Base-by-base conservation (phyloP, 2,797 vertebrate species). In the Cetoscarus ocellatus region DNA sequence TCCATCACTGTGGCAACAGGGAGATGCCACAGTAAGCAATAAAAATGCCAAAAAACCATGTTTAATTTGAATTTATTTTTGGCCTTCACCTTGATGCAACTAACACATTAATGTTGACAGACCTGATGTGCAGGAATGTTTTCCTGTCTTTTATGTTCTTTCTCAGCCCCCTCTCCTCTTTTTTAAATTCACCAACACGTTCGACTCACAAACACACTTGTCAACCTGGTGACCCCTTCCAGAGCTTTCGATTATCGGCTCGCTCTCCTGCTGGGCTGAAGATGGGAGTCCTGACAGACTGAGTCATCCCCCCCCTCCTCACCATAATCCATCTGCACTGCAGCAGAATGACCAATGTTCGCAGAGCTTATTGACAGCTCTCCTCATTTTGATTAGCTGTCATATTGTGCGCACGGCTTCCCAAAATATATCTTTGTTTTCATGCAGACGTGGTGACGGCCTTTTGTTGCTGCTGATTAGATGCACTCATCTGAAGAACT, bases 161-260 rank as follows among this genome's bases (percentile, higher is more conserved):
- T 17, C 12, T 15, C 10, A 10, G 6, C 8, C 48, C 1, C 13
- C 6, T 17, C 10, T 3, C 10, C 36, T 42, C 27, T 73, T 63
- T 77, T 79, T 70, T 63, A 72, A 68, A 86, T 78, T 53, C 79
- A 73, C n/a, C 52, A 70, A 68, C 71, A 79, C 64, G 43, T 61
- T 70, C 68, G 44, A 59, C 77, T 51, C 72, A 77, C 80, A 87
- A 80, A 85, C 81, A 67, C 64, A 39, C 79, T 73, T 18, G 19
- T 81, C 72, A 82, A 78, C 86, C 82, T 61, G 6, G 4, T 61
- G 79, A 88, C 88, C 80, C 61, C 82, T 73, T 61, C 69, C 68
- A 83, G 82, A 79, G 86, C 84, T 85, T 91, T 88, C 59, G 81
- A 92, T 92, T 91, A 90, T 90, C 59, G 57, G 62, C 73, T 71